Evolutionary conservation across 2,888 invertebrate species (phyloP), one percentile per base, ranked within the genome.

Genomic region (Acrobasis consociella): DNA sequence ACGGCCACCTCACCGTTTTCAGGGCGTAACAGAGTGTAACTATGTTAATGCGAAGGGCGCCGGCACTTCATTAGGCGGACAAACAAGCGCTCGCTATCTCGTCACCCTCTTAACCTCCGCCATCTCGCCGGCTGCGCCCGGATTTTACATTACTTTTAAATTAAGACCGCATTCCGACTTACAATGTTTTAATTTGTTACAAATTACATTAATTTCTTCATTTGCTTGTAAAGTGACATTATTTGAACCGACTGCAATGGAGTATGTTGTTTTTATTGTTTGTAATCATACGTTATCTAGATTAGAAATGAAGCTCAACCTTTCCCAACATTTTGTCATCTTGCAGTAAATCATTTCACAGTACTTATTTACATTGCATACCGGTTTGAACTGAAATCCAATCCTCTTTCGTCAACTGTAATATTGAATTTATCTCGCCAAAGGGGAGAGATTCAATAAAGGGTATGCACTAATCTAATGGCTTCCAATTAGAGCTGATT

Each of bases 11-110:
- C 5, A 22, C 5, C 2, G n/a, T n/a, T n/a, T n/a, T n/a, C 22
- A 22, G 7, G 31, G 31, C 7, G 31, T 7, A 31, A 31, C 31
- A 31, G 31, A 31, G 31, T 31, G 31, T 31, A 31, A 31, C 31
- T 83, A 77, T 86, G 85, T 83, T 87, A 86, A 87, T 86, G 84
- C 70, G 73, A 67, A 77, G 78, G 80, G 78, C 72, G 80, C 78
- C 86, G 87, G 31, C 85, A 86, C 89, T 89, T 90, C 91, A 91
- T 91, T 91, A 90, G 80, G 72, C 77, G 86, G 80, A 85, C 85
- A 90, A 91, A 91, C 87, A 89, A 86, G 82, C 72, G 69, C 72
- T 73, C 83, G 83, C 83, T 83, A 85, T 82, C 83, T 82, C 80
- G 67, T 79, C 84, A 80, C 87, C 86, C 86, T 82, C 83, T 80